Conservation (phyloP, 2,888 invertebrate genomes). For the Zelleria hepariella region DNA sequence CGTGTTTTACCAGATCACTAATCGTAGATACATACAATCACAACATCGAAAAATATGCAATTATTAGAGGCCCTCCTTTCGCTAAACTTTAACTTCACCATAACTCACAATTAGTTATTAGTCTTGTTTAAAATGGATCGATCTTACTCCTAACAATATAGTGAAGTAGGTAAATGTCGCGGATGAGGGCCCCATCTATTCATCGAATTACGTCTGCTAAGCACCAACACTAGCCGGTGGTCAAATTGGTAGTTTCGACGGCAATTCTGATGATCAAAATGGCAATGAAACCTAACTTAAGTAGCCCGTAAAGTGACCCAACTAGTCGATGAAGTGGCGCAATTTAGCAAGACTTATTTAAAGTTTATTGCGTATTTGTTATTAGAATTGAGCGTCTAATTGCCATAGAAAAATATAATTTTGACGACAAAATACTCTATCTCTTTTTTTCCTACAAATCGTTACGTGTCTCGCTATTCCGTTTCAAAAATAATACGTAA, state of each 20-base stretch:
- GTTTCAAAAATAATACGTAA: not conserved
- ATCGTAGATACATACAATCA: conserved; percentile 25
- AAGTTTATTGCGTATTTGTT: not conserved
- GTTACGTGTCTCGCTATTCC: not conserved
- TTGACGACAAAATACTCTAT: not conserved
- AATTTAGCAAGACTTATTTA: no score
- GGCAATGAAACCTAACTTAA: no score
- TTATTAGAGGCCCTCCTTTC: not conserved
- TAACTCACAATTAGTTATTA: not conserved
- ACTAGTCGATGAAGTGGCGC: no score
- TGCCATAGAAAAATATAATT: conserved; percentile 33
- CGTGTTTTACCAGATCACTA: conserved; percentile 4
- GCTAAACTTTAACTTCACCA: not conserved
- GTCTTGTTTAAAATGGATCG: no score
- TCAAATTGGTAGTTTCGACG: conserved; percentile 30
- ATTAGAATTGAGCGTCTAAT: conserved; percentile 8
- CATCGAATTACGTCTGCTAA: conserved; percentile 36
- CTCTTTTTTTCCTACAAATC: not conserved
- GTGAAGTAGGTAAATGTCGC: not conserved
- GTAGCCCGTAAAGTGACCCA: no score
- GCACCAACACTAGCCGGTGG: conserved; percentile 66
- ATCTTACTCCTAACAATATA: no score
- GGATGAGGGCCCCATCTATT: not conserved
- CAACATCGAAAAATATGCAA: conserved; percentile 31
- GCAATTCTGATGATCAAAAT: not conserved